Evolutionary conservation across 1,140 invertebrate genomes (phyloP).

Genomic region (Lordiphosa mommai): DNA sequence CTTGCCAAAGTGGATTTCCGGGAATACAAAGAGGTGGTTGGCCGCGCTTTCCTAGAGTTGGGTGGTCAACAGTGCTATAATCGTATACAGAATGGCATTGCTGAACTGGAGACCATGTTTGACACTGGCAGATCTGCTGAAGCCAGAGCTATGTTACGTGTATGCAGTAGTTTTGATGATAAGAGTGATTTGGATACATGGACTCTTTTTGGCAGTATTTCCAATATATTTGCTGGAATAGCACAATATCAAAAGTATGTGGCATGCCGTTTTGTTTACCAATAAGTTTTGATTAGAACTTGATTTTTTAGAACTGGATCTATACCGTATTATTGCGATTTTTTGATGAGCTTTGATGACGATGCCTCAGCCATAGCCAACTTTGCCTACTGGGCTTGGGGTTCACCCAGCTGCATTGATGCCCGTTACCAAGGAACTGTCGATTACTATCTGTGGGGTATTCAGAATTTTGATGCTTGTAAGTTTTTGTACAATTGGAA

Average conservation of each 20-base stretch:
- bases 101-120: constrained; percentile 79
- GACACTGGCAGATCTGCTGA: constrained; percentile 44
- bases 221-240: constrained; percentile 59
- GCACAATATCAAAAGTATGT: constrained; percentile 64
- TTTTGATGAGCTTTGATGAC: constrained; percentile 41
- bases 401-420: constrained; percentile 45
- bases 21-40: constrained; percentile 60
- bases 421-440: constrained; percentile 42
- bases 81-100: constrained; percentile 81
- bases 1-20: constrained; percentile 63
- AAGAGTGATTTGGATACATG: constrained; percentile 69
- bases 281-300: background rate
- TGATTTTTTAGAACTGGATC: constrained; percentile 30
- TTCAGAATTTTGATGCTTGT: constrained; percentile 41
- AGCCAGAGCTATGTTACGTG: constrained; percentile 70
- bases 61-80: constrained; percentile 79
- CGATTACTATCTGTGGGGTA: constrained; percentile 40
- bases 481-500: constrained; percentile 17
- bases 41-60: constrained; percentile 47
- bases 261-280: background rate
- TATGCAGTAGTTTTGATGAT: constrained; percentile 71
- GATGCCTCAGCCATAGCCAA: constrained; percentile 61
- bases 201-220: constrained; percentile 64
- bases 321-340: constrained; percentile 49
- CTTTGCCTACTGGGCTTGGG: constrained; percentile 46